Conservation (phyloP, 2,888 invertebrate genomes). For the Torymus texanus region DNA sequence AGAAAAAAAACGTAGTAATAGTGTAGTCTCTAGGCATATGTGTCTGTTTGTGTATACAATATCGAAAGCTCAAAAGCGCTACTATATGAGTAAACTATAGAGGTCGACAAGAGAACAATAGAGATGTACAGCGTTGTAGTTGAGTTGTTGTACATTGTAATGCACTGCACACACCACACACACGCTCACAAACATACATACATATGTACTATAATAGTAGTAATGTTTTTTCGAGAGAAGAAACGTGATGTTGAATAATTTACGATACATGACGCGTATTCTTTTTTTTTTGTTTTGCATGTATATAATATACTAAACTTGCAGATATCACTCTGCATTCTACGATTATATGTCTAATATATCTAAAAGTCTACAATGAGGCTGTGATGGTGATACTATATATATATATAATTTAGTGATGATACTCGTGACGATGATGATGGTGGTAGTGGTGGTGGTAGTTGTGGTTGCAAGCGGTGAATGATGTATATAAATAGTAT, state of each 20-base stretch:
- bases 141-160: not conserved
- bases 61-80: slow-evolving; percentile 20
- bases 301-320: not conserved
- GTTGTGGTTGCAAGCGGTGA: not conserved
- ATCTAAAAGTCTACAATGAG: slow-evolving; percentile 5
- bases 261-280: too few species aligned
- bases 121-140: not conserved
- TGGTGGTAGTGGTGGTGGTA: not conserved
- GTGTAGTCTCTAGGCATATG: too few species aligned
- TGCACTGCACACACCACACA: not conserved
- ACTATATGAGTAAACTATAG: not conserved
- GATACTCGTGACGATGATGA: slow-evolving; percentile 1
- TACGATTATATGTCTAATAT: not conserved
- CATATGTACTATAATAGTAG: too few species aligned
- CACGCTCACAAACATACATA: too few species aligned
- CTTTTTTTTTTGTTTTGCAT: too few species aligned
- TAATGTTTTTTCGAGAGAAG: too few species aligned
- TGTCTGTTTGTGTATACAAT: not conserved
- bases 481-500: not conserved
- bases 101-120: slow-evolving; percentile 23
- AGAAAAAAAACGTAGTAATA: too few species aligned
- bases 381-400: slow-evolving; percentile 14
- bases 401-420: too few species aligned
- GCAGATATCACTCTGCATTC: not conserved
- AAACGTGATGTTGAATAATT: not conserved